Conservation (phyloP, 2,113 vertebrate species). For the Azemiops feae region DNA sequence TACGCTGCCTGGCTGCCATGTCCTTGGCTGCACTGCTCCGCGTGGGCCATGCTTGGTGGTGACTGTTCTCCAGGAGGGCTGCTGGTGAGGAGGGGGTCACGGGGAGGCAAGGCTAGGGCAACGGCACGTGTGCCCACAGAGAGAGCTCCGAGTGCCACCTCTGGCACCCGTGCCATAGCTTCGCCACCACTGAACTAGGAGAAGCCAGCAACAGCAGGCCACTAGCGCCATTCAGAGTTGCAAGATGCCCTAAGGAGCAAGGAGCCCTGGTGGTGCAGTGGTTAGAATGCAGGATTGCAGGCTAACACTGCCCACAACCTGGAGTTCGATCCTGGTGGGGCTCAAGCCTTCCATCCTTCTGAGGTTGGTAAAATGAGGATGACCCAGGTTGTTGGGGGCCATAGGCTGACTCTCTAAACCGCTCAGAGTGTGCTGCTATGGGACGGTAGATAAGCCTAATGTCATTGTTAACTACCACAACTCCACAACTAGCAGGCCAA, state of each 20-base stretch:
- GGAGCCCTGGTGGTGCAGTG: not conserved
- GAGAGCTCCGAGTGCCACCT: too few species aligned
- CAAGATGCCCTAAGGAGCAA: not conserved
- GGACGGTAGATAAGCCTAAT: not conserved
- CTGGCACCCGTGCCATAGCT: too few species aligned
- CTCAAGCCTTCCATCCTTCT: not conserved
- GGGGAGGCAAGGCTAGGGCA: too few species aligned
- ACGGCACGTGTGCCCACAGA: too few species aligned
- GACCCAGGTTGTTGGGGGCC: not conserved
- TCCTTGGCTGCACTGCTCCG: too few species aligned
- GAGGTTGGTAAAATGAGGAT: not conserved
- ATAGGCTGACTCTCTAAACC: not conserved
- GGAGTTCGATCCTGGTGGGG: not conserved
- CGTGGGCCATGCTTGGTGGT: too few species aligned
- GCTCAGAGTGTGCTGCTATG: not conserved
- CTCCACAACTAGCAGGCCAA: not conserved
- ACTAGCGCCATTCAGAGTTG: not conserved
- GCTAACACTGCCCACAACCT: not conserved
- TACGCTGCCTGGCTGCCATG: too few species aligned
- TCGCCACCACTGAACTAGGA: too few species aligned
- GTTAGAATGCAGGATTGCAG: not conserved
- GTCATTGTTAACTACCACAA: not conserved
- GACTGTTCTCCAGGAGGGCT: too few species aligned
- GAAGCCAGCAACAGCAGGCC: not conserved
- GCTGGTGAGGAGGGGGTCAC: too few species aligned